Evolutionary conservation across 2,888 invertebrate genomes (phyloP), one percentile per base, ranked within the genome.

Genomic region (Aleiodes alternator): DNA sequence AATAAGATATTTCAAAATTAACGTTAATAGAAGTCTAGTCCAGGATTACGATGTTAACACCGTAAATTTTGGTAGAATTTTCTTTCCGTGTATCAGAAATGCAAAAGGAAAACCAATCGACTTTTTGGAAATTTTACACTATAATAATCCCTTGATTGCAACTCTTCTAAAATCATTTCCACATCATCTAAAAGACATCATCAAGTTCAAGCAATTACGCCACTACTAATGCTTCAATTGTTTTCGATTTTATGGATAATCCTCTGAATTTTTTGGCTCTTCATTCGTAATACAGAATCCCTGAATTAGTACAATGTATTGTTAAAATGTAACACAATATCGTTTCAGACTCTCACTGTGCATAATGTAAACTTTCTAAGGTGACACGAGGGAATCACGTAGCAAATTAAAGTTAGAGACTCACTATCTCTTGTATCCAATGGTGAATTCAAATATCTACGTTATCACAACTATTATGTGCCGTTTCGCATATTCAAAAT

Each of bases 331-430:
- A 68, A 68, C 53, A 68, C 50, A 68, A 68, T 29, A 51, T 68
- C 68, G 12, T 34, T 68, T 68, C 31, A 23, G 68, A 7, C 43
- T 23, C 50, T 66, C 66, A 31, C 12, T 68, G 31, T 53, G n/a
- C 11, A 70, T 57, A 70, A 70, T 70, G 70, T 64, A 72, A 73
- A 78, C 73, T 78, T 78, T 75, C 71, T 59, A 75, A 75, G 69
- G 53, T 71, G 76, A 69, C 72, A 75, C 73, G 56, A 68, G 68
- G 43, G 76, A 72, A 80, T 80, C 80, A 79, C 80, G 80, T 78
- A 79, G 74, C 76, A 72, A 77, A 80, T 79, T 77, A 78, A 80
- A 79, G 79, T 80, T 80, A 70, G 57, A 56, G 50, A 43, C 43
- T 29, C 69, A 55, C 69, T 64, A 48, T 48, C 64, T 64, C 48